phyloP scores from a whole-genome alignment of 2,888 invertebrate species.

The Ferdinandea cuprea region DNA sequence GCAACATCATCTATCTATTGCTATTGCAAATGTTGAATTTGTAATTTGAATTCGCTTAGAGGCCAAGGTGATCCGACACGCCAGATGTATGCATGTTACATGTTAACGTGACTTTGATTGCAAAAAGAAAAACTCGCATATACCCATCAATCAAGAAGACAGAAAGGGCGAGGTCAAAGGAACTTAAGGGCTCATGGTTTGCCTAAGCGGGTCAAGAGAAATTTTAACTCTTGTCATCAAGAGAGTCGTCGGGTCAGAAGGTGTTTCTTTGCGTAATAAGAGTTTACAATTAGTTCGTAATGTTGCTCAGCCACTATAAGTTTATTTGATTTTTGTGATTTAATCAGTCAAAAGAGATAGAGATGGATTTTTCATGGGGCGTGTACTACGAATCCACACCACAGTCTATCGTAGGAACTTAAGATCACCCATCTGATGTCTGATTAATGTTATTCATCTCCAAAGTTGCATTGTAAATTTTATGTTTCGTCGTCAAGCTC shows the following conservation, averaged over 20 bases:
- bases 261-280: constrained; percentile 7
- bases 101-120: constrained; percentile 40
- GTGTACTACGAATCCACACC: background rate
- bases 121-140: constrained; percentile 20
- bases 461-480: too few species aligned
- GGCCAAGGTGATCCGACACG: constrained; percentile 59
- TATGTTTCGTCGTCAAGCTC: too few species aligned
- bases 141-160: background rate
- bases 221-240: constrained; percentile 8
- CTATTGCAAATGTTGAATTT: constrained; percentile 17
- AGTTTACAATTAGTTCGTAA: background rate
- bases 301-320: background rate
- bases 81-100: constrained; percentile 10
- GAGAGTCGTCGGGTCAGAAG: constrained; percentile 29
- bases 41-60: constrained; percentile 48
- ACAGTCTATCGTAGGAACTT: background rate
- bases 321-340: background rate
- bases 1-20: constrained; percentile 22
- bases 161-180: constrained; percentile 9
- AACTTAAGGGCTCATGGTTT: background rate
- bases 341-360: too few species aligned
- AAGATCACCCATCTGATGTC: background rate
- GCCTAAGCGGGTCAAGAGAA: constrained; percentile 23
- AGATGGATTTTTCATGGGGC: background rate
- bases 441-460: background rate